phyloP scores from a whole-genome alignment of 2,888 invertebrate species.

The Caenorhabditis angaria region DNA sequence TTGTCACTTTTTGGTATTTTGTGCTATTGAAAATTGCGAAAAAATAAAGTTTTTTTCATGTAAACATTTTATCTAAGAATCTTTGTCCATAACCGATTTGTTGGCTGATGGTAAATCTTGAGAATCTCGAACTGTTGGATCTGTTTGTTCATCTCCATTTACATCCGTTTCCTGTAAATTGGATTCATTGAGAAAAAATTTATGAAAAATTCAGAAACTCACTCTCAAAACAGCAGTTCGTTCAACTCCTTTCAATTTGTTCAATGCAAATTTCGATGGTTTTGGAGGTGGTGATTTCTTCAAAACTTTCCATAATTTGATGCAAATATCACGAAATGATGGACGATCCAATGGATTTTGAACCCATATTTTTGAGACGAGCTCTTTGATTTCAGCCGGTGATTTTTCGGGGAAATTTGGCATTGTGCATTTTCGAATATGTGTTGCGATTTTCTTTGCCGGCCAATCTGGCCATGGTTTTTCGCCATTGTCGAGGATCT shows the following conservation, averaged over 20 bases:
- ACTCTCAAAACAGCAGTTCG: background rate
- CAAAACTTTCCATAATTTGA: slow-evolving; percentile 4
- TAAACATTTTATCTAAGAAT: too few species aligned
- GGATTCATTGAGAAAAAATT: too few species aligned
- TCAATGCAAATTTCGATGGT: background rate
- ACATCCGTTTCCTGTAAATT: too few species aligned
- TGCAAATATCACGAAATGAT: slow-evolving; percentile 5
- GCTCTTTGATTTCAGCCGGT: slow-evolving; percentile 9
- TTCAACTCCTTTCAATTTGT: slow-evolving; percentile 7
- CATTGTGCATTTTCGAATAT: slow-evolving; percentile 14
- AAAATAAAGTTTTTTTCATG: background rate
- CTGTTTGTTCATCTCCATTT: too few species aligned
- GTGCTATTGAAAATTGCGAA: background rate
- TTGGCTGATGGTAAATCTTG: too few species aligned
- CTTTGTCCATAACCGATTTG: too few species aligned
- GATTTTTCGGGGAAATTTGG: slow-evolving; percentile 2
- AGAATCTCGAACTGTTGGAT: too few species aligned
- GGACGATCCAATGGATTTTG: slow-evolving; percentile 3
- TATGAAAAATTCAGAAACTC: too few species aligned
- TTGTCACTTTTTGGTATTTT: background rate
- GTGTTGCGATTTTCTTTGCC: slow-evolving; percentile 13
- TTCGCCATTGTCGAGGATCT: slow-evolving; percentile 7
- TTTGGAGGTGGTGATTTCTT: slow-evolving; percentile 11
- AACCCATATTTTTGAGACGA: slow-evolving; percentile 9
- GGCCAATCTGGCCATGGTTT: slow-evolving; percentile 14